These are phyloP conservation scores for Oostethus manadensis DNA, from an alignment of 2,113 vertebrate species.

Conservation along the genomic window DNA sequence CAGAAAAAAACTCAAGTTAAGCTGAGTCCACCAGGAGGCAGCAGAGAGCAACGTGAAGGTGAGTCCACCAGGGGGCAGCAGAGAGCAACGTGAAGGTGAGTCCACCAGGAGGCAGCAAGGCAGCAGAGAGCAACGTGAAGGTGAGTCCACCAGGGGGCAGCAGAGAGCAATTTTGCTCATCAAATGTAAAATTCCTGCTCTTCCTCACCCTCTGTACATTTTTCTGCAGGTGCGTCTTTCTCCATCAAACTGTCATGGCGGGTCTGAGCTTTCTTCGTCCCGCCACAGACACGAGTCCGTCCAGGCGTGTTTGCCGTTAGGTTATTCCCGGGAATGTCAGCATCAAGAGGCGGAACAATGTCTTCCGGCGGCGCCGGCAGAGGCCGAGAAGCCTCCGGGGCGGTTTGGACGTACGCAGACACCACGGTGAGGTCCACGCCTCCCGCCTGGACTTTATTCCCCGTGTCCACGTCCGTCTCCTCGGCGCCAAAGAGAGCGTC, in stretches of 20 bases:
- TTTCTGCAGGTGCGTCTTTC: constrained; percentile 13
- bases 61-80: not conserved
- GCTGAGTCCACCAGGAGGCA: too few species aligned
- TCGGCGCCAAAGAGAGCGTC: constrained; percentile 80
- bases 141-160: not conserved
- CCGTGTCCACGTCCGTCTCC: constrained; percentile 93
- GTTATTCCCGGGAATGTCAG: constrained; percentile 4
- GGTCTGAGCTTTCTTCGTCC: constrained; percentile 5
- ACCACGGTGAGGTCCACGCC: constrained; percentile 81
- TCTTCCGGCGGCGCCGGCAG: constrained; percentile 50
- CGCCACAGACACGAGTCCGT: constrained; percentile 24
- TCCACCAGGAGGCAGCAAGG: too few species aligned
- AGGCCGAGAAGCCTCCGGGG: constrained; percentile 46
- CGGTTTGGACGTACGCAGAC: constrained; percentile 76
- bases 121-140: not conserved
- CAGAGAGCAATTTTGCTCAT: constrained; percentile 23
- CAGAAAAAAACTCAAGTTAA: too few species aligned
- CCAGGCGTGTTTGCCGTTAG: constrained; percentile 37
- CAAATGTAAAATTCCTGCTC: constrained; percentile 83
- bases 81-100: not conserved
- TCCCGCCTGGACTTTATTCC: constrained; percentile 72
- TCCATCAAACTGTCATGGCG: constrained; percentile 46
- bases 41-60: not conserved
- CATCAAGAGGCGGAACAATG: constrained; percentile 11
- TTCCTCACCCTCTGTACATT: constrained; percentile 32